Evolutionary conservation across 2,113 vertebrate genomes (phyloP).

Genomic region (Xiphophorus hellerii): DNA sequence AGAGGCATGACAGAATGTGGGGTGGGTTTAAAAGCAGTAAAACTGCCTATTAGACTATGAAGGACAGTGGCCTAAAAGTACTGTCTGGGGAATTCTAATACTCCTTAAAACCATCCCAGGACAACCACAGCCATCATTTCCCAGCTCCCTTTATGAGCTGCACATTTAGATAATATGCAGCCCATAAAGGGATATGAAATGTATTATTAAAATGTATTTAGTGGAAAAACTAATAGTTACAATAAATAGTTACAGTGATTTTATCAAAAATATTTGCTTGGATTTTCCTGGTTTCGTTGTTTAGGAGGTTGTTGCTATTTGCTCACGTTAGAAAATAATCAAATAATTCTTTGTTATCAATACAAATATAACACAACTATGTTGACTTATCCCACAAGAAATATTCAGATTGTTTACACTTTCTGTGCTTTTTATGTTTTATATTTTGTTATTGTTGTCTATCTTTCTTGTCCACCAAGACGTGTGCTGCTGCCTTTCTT

Average conservation of each 20-base stretch:
- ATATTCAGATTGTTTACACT: too few species aligned
- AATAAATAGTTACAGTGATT: background rate
- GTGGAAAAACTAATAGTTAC: background rate
- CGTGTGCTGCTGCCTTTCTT: too few species aligned
- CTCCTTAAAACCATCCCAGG: constrained; percentile 56
- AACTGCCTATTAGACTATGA: constrained; percentile 72
- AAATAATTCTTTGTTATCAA: too few species aligned
- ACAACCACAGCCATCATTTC: constrained; percentile 22
- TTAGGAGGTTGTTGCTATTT: too few species aligned
- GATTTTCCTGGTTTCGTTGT: too few species aligned
- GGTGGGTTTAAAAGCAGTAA: constrained; percentile 64
- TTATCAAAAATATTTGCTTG: too few species aligned
- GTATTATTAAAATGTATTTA: background rate
- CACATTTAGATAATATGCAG: constrained; percentile 42
- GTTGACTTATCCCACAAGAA: too few species aligned
- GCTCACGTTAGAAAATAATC: too few species aligned
- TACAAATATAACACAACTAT: too few species aligned
- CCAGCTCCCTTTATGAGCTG: too few species aligned
- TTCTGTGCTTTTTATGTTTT: too few species aligned
- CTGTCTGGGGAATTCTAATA: constrained; percentile 67
- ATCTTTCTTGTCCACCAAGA: background rate
- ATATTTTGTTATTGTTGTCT: too few species aligned
- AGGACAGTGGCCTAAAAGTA: constrained; percentile 62
- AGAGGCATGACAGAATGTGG: constrained; percentile 56
- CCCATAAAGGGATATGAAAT: constrained; percentile 19